Base-by-base conservation (phyloP, 2,888 invertebrate genomes). In the Scaptomyza parva region DNA sequence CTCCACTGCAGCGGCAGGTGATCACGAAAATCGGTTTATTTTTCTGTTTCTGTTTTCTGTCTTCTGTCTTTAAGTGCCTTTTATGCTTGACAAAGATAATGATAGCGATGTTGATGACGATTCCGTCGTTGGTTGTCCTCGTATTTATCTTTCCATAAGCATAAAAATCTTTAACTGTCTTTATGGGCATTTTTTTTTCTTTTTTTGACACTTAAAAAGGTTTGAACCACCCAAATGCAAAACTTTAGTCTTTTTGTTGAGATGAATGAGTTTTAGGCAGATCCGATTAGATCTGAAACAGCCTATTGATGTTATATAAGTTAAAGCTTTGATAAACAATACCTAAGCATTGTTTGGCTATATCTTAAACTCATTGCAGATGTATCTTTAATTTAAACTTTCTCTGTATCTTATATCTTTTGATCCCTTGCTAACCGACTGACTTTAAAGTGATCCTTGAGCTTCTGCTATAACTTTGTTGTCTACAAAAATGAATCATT, bases 171-270 rank as follows among this genome's bases (percentile, higher is more conserved):
- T 80, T 68, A 72, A 80, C 76, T 65, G 57, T 53, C 58, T 82
- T 78, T 75, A 88, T 86, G 86, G 47, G 18, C 44, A 65, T 58
- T 78, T 75, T 76, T 66, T n/a, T n/a, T n/a, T n/a, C n/a, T n/a
- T n/a, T n/a, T n/a, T n/a, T n/a, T n/a, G n/a, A 78, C 75, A 78
- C 75, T 73, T 30, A 8, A 44, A 72, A 17, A 65, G 50, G 9
- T 4, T 24, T 1, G 26, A 72, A 20, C 77, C 72, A 57, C 73
- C 73, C 77, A 77, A 55, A 55, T 33, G 60, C 17, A 66, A 28
- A 28, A 26, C 35, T 22, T 52, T 17, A 2, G 66, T 53, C 44
- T 30, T 22, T 39, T 30, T 12, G 26, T 28, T 2, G 18, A 54
- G 12, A 12, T 45, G 33, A 43, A 50, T 39, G 39, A n/a, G n/a